phyloP scores from a whole-genome alignment of 1,140 invertebrate species.

The Pectinophora gossypiella region DNA sequence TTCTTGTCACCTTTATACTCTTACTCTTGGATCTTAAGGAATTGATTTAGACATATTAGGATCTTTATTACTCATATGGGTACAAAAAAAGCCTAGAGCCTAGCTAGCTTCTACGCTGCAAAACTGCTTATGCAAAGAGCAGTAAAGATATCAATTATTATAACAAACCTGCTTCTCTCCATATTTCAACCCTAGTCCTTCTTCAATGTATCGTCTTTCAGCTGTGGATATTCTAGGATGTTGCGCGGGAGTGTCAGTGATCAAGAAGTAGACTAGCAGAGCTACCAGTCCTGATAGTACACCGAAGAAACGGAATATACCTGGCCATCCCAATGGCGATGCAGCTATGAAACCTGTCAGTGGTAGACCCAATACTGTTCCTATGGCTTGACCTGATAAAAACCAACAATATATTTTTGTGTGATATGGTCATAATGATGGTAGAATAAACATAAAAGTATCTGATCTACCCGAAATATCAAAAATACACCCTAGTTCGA shows the following conservation, averaged over 20 bases:
- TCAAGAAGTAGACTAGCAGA: slow-evolving; percentile 34
- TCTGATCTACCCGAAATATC: too few relatives aligned
- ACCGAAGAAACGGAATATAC: slow-evolving; percentile 62
- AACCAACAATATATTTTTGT: background rate
- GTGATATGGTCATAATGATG: too few relatives aligned
- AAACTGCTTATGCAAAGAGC: too few relatives aligned
- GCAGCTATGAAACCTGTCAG: slow-evolving; percentile 77
- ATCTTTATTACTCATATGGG: too few relatives aligned
- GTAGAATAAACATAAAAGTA: too few relatives aligned
- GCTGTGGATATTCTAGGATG: slow-evolving; percentile 48
- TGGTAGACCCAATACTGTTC: slow-evolving; percentile 79
- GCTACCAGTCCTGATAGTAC: slow-evolving; percentile 41
- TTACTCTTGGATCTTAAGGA: too few relatives aligned
- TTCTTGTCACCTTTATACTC: too few relatives aligned
- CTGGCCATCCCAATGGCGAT: slow-evolving; percentile 78
- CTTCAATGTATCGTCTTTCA: slow-evolving; percentile 60
- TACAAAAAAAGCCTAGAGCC: too few relatives aligned
- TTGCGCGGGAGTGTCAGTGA: slow-evolving; percentile 48
- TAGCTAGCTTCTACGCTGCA: too few relatives aligned
- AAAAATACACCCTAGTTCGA: too few relatives aligned
- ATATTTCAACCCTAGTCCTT: slow-evolving; percentile 40
- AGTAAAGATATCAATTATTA: too few relatives aligned
- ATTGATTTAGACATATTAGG: too few relatives aligned
- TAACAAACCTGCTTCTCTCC: slow-evolving; percentile 18
- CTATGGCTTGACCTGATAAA: slow-evolving; percentile 75